These are phyloP conservation scores for Drosophila miranda DNA, from an alignment of 1,140 invertebrate genomes.

Conservation along the genomic window DNA sequence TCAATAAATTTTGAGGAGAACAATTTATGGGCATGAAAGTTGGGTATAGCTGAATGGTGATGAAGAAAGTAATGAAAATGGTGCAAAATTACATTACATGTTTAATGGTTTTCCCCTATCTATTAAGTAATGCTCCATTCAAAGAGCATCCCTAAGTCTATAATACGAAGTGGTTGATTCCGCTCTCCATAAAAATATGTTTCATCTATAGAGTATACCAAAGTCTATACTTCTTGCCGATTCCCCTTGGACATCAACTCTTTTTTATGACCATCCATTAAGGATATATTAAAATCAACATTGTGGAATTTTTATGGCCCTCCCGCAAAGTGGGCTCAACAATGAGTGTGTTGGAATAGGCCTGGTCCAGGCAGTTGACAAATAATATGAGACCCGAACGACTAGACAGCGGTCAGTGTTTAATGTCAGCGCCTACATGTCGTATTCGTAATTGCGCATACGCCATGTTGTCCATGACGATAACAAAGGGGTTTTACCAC, in stretches of 20 bases:
- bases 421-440: slow-evolving; percentile 40
- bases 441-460: slow-evolving; percentile 60
- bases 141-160: no score
- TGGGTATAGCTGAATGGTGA: neutral
- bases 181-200: no score
- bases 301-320: slow-evolving; percentile 66
- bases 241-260: slow-evolving; percentile 40
- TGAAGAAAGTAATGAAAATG: neutral
- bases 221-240: slow-evolving; percentile 5
- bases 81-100: no score
- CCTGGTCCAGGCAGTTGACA: slow-evolving; percentile 8
- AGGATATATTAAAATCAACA: slow-evolving; percentile 68
- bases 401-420: slow-evolving; percentile 36
- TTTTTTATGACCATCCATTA: slow-evolving; percentile 60
- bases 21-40: neutral
- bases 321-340: slow-evolving; percentile 32
- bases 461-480: slow-evolving; percentile 25
- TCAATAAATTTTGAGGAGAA: slow-evolving; percentile 23
- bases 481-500: slow-evolving; percentile 34
- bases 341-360: slow-evolving; percentile 15
- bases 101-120: no score
- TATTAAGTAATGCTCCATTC: no score
- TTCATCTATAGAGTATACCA: neutral
- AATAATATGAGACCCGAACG: slow-evolving; percentile 9
- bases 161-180: no score